Conservation (phyloP, 2,888 invertebrate genomes). For the Heliconius aoede region DNA sequence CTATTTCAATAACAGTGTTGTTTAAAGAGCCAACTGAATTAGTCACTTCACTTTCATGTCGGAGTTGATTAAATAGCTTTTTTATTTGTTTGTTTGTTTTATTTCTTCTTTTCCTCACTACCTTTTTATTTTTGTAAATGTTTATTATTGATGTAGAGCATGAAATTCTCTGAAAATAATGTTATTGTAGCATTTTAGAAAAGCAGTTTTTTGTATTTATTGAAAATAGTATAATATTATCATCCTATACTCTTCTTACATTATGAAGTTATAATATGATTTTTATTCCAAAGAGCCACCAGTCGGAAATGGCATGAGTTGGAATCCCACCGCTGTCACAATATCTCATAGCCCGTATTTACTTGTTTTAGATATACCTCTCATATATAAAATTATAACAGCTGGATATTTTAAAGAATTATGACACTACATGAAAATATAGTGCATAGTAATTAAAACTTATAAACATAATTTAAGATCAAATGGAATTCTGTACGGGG, state of each 20-base stretch:
- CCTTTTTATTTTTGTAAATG: constrained; percentile 50
- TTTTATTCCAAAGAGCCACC: constrained; percentile 75
- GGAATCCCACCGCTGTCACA: constrained; percentile 84
- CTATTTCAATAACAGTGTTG: constrained; percentile 53
- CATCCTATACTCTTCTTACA: not conserved
- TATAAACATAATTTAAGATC: not conserved
- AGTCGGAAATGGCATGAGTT: constrained; percentile 87
- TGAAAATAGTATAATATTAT: not conserved
- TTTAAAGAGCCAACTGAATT: constrained; percentile 38
- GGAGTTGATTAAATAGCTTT: constrained; percentile 54
- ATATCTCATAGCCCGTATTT: too few relatives aligned
- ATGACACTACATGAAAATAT: not conserved
- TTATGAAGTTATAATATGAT: not conserved
- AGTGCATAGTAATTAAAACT: not conserved
- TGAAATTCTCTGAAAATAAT: constrained; percentile 32
- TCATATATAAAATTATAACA: too few relatives aligned
- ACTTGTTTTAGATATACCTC: too few relatives aligned
- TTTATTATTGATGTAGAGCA: constrained; percentile 20
- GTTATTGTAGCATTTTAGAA: not conserved
- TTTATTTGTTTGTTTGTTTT: constrained; percentile 52
- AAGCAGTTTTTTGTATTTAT: not conserved
- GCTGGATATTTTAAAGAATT: not conserved
- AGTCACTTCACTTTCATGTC: constrained; percentile 48
- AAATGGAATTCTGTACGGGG: not conserved
- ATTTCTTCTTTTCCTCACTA: constrained; percentile 48